Conservation (phyloP, 2,888 invertebrate genomes). For the Dilophus febrilis region DNA sequence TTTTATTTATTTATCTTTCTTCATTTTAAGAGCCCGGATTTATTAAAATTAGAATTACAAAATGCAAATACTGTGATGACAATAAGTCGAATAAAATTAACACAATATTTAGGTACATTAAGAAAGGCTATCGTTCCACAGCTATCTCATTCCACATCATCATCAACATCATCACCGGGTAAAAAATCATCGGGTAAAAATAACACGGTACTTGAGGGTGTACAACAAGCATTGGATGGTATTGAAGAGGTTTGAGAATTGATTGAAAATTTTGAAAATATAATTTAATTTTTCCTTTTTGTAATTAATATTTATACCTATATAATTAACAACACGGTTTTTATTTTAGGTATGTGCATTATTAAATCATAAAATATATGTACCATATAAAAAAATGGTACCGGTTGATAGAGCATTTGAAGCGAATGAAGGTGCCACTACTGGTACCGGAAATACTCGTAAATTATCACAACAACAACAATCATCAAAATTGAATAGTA, state of each 20-base stretch:
- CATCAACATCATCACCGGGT: too few relatives aligned
- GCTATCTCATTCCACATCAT: too few relatives aligned
- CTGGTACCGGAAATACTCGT: too few relatives aligned
- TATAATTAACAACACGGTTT: neutral
- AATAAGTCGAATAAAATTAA: conserved; percentile 29
- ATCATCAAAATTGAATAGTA: too few relatives aligned
- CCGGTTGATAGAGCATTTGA: conserved; percentile 29
- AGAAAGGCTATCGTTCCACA: too few relatives aligned
- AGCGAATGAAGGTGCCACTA: conserved; percentile 24
- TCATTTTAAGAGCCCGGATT: conserved; percentile 27
- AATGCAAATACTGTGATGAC: conserved; percentile 31
- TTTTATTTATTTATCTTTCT: conserved; percentile 4
- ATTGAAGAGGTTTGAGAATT: conserved; percentile 31
- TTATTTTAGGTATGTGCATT: conserved; percentile 14
- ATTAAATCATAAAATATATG: conserved; percentile 9
- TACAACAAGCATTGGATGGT: conserved; percentile 30
- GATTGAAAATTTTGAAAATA: conserved; percentile 16
- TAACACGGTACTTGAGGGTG: conserved; percentile 21
- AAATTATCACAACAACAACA: too few relatives aligned
- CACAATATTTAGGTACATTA: conserved; percentile 27
- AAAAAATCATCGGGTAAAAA: conserved; percentile 7
- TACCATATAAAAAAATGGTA: conserved; percentile 4
- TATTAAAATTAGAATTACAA: conserved; percentile 27
- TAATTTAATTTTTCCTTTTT: neutral
- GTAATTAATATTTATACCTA: conserved; percentile 2